Evolutionary conservation across 2,113 vertebrate species (phyloP), one percentile per base, ranked within the genome.

Genomic region (Gobiocypris rarus): DNA sequence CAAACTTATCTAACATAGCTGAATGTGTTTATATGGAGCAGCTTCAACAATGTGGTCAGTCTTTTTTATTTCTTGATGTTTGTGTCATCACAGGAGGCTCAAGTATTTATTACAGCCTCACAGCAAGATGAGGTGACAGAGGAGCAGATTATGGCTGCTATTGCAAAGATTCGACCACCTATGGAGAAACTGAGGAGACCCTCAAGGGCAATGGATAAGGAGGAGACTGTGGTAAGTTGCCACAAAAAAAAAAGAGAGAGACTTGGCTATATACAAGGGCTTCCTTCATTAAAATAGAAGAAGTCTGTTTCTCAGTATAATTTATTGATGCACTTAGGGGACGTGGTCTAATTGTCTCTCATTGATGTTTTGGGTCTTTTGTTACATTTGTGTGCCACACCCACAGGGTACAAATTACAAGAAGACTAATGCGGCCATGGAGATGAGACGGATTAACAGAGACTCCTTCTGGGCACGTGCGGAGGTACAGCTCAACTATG

Each of bases 401-500:
- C 45, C 74, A 67, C 41, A 97, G 96, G 96, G 96, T 45, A 96
- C 96, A 58, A 96, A 96, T 87, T 96, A 97, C 92, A 94, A 92
- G 89, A 97, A 96, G 89, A 96, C 96, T 0, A 96, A 96, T 79
- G 95, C 96, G 0, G 95, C 94, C 0, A 89, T 96, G 94, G 96
- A 97, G 93, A 95, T 97, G 89, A 94, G 93, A 87, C 89, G 89
- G 48, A 95, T 95, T 85, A 94, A 94, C 90, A 93, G 96, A 87
- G 95, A 95, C 67, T 95, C 95, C 28, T 97, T 97, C 93, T 97
- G 96, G 96, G 95, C 95, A 5, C 93, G 93, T 88, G 95, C 95
- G 14, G 96, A 96, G 95, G 96, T 96, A 87, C 38, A 87, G 43
- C 83, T 34, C 19, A 11, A 24, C 52, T 34, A 7, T 65, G 14